Conservation (phyloP, 2,797 vertebrate genomes). For the Podarcis siculus region DNA sequence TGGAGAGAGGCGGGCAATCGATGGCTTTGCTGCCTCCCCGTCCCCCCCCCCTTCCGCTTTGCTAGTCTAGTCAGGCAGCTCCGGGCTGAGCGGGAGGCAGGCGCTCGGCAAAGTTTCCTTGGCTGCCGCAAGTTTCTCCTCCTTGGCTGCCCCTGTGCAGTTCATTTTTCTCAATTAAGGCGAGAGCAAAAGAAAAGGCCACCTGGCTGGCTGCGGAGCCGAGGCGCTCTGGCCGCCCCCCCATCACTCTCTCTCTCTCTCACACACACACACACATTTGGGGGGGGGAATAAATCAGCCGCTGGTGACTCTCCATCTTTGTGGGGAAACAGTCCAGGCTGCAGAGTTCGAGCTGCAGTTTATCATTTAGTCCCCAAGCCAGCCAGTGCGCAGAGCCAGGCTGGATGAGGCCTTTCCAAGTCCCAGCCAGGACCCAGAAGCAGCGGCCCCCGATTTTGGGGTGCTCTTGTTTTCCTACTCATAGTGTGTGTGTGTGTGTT, state of each 20-base stretch:
- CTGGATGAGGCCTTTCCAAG: constrained; percentile 52
- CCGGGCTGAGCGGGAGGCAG: neutral
- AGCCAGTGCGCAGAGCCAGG: constrained; percentile 40
- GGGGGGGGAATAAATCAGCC: constrained; percentile 2
- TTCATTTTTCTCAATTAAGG: neutral
- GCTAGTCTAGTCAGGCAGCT: neutral
- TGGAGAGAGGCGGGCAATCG: neutral
- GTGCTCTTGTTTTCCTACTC: too few species aligned
- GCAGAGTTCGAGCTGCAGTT: constrained; percentile 9
- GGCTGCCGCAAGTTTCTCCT: neutral
- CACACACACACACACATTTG: neutral
- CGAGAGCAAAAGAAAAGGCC: fast-evolving
- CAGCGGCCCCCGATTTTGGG: constrained; percentile 21
- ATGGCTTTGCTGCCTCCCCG: too few species aligned
- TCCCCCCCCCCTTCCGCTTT: neutral
- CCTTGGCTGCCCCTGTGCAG: neutral
- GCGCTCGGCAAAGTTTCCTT: neutral
- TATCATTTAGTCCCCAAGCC: constrained; percentile 15
- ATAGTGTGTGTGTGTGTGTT: too few species aligned
- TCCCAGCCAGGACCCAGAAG: constrained; percentile 42
- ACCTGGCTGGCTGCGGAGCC: neutral
- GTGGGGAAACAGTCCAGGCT: neutral
- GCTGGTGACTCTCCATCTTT: neutral
- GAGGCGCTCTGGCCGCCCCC: neutral
- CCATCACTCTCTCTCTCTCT: too few species aligned